Evolutionary conservation across 2,797 vertebrate genomes (phyloP).

Genomic region (Ambastaia sidthimunki): DNA sequence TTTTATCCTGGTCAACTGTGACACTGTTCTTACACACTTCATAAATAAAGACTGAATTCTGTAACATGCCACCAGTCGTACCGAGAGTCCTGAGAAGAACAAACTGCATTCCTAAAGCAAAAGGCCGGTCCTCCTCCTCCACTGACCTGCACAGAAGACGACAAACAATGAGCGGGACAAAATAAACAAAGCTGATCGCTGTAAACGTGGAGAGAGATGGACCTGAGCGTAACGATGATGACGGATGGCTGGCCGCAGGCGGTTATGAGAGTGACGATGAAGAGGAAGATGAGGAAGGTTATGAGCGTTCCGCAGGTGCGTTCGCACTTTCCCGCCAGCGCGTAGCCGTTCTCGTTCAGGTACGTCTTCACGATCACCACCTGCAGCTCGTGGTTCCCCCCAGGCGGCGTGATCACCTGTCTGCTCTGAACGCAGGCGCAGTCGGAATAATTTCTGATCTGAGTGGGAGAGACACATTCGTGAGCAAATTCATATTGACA

Average conservation of each 20-base stretch:
- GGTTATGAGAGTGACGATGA: constrained; percentile 97
- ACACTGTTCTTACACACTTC: not conserved
- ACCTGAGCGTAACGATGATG: constrained; percentile 98
- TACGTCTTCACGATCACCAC: constrained; percentile 97
- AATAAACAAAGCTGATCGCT: not conserved
- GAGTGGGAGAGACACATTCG: constrained; percentile 1
- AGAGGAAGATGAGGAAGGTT: constrained; percentile 95
- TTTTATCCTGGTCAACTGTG: too few relatives aligned
- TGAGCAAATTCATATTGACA: not conserved
- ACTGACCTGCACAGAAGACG: constrained; percentile 84
- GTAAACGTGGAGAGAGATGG: not conserved
- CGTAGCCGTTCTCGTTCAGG: constrained; percentile 93
- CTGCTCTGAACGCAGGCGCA: constrained; percentile 95
- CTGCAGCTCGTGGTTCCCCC: constrained; percentile 87
- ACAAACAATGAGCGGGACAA: constrained; percentile 5
- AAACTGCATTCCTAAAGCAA: constrained; percentile 98
- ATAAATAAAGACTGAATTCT: not conserved
- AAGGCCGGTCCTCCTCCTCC: constrained; percentile 91
- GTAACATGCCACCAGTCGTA: constrained; percentile 61
- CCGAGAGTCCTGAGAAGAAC: constrained; percentile 95
- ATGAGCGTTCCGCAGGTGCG: constrained; percentile 93
- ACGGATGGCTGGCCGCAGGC: constrained; percentile 95
- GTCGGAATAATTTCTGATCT: constrained; percentile 94
- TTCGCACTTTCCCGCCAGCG: constrained; percentile 91
- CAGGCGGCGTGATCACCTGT: constrained; percentile 92